Evolutionary conservation across 2,113 vertebrate genomes (phyloP).

Genomic region (Ictidomys tridecemlineatus): DNA sequence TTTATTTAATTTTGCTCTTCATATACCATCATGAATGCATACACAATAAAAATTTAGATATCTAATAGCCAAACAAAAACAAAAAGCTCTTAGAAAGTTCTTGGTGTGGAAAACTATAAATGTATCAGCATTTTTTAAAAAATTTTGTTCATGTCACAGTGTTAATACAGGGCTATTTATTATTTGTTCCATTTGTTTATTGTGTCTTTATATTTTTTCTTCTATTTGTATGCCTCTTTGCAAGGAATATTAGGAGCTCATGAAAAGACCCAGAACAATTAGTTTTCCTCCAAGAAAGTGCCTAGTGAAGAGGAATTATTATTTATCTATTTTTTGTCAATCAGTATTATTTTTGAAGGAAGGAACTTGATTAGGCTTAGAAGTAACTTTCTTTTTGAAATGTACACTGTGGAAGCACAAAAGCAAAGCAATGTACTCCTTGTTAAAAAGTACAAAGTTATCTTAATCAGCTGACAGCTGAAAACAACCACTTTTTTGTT

Average conservation of each 20-base stretch:
- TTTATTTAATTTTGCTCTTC: neutral
- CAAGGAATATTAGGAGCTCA: neutral
- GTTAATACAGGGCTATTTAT: neutral
- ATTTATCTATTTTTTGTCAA: neutral
- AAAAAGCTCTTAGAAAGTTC: neutral
- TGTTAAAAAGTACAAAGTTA: neutral
- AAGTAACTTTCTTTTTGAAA: neutral
- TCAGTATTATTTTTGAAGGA: neutral
- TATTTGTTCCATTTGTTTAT: neutral
- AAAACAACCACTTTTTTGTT: too few relatives aligned
- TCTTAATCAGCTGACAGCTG: too few relatives aligned
- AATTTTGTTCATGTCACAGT: neutral
- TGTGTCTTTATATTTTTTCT: neutral
- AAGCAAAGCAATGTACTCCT: neutral
- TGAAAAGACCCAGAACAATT: neutral
- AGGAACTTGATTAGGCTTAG: neutral
- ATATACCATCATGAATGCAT: neutral
- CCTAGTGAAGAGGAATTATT: neutral
- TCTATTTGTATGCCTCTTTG: neutral
- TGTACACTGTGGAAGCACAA: neutral
- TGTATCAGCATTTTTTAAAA: neutral
- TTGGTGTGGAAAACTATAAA: neutral
- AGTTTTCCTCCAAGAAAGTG: neutral
- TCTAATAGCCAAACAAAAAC: neutral
- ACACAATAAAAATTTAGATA: neutral